phyloP scores from a whole-genome alignment of 2,113 vertebrate genomes.

The Phocoena sinus region DNA sequence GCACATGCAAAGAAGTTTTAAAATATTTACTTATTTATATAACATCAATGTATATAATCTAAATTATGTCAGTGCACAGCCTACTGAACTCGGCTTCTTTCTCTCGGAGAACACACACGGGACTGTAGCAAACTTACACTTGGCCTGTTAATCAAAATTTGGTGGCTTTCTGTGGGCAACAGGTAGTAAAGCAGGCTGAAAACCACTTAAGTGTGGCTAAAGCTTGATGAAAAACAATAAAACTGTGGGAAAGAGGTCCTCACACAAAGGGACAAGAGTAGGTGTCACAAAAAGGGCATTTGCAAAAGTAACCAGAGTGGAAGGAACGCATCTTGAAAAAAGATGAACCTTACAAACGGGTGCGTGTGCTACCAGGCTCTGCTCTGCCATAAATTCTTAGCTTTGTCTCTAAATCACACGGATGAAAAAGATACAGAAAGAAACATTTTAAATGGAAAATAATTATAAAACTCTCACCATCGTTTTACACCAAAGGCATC shows the following conservation, averaged over 20 bases:
- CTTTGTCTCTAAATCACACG: background rate
- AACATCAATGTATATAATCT: background rate
- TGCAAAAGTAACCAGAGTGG: background rate
- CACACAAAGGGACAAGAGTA: background rate
- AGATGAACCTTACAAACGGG: background rate
- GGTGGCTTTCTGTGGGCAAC: background rate
- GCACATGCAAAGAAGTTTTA: background rate
- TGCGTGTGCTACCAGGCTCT: background rate
- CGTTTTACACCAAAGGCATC: constrained; percentile 98
- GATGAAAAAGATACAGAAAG: background rate
- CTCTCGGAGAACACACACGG: background rate
- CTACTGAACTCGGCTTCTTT: background rate
- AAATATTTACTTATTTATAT: background rate
- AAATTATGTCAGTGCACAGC: background rate
- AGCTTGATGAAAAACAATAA: background rate
- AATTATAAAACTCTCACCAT: constrained; percentile 85
- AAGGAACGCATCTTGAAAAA: background rate
- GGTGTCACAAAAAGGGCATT: background rate
- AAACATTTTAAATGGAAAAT: background rate
- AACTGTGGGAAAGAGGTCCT: background rate
- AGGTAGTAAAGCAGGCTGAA: background rate
- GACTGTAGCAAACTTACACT: background rate
- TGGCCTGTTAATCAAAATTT: background rate
- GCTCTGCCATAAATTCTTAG: background rate
- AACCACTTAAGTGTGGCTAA: background rate